These are phyloP conservation scores for Liolophura sinensis DNA, from an alignment of 1,140 invertebrate genomes.

Conservation along the genomic window DNA sequence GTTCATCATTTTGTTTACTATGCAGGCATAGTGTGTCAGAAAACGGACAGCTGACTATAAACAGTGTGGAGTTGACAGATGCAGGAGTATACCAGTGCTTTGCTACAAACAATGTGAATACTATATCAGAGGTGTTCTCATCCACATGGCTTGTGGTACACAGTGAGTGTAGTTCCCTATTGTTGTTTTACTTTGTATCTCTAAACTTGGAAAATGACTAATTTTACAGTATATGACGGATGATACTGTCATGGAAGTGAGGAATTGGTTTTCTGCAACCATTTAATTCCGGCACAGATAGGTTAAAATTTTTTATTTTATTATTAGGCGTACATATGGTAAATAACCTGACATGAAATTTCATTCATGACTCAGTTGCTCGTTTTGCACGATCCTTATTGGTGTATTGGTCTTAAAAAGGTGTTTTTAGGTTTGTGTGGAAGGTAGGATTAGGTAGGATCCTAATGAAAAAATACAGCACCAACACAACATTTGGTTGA, in stretches of 20 bases:
- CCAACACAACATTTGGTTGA: too few relatives aligned
- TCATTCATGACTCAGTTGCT: too few relatives aligned
- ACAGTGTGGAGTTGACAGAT: constrained; percentile 80
- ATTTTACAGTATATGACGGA: background rate
- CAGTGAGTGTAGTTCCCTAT: constrained; percentile 73
- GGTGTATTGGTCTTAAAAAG: too few relatives aligned
- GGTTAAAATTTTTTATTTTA: too few relatives aligned
- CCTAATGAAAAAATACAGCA: too few relatives aligned
- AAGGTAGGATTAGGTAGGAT: too few relatives aligned
- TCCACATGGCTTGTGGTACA: constrained; percentile 93
- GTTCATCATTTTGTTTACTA: constrained; percentile 6
- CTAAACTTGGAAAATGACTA: background rate
- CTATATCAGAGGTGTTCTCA: constrained; percentile 82
- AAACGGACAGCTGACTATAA: constrained; percentile 65
- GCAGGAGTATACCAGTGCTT: constrained; percentile 96
- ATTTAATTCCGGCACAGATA: too few relatives aligned
- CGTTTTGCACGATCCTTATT: too few relatives aligned
- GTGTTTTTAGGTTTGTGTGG: too few relatives aligned
- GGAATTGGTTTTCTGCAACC: background rate
- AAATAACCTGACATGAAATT: too few relatives aligned
- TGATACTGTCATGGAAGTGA: background rate
- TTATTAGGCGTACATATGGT: too few relatives aligned
- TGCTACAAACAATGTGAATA: constrained; percentile 72
- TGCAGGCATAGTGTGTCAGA: constrained; percentile 26
- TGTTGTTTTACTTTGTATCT: constrained; percentile 2